Conservation (phyloP, 1,140 invertebrate species). For the Periplaneta americana region DNA sequence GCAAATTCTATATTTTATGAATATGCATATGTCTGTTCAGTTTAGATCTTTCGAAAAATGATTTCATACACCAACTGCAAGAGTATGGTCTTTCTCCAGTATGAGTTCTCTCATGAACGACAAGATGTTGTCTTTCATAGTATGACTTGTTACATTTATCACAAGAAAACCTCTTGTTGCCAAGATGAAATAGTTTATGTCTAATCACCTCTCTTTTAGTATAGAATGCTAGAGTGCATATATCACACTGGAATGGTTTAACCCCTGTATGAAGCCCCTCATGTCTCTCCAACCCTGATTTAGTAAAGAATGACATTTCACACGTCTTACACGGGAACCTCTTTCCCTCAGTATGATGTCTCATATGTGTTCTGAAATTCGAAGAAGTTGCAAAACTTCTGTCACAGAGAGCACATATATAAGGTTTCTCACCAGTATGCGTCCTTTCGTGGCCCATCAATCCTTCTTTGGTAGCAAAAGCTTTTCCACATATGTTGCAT, state of each 20-base stretch:
- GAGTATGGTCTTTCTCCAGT: not conserved
- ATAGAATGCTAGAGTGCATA: slow-evolving; percentile 13
- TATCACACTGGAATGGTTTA: slow-evolving; percentile 19
- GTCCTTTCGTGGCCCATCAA: slow-evolving; percentile 58
- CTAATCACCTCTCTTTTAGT: slow-evolving; percentile 7
- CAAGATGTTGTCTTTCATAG: not conserved
- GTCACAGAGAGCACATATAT: slow-evolving; percentile 60
- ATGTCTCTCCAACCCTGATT: slow-evolving; percentile 13
- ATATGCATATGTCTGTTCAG: slow-evolving; percentile 5
- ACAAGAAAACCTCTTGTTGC: not conserved
- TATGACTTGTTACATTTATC: slow-evolving; percentile 5
- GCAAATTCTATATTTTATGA: not conserved
- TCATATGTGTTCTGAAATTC: slow-evolving; percentile 7
- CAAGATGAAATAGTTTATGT: slow-evolving; percentile 2
- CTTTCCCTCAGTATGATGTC: slow-evolving; percentile 3
- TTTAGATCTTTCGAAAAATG: slow-evolving; percentile 11
- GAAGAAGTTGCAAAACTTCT: slow-evolving; percentile 51
- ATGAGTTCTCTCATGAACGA: not conserved
- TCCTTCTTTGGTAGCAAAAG: slow-evolving; percentile 59
- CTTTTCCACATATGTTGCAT: slow-evolving; percentile 70
- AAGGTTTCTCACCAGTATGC: slow-evolving; percentile 71
- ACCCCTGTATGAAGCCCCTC: slow-evolving; percentile 12
- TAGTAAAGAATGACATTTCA: slow-evolving; percentile 10
- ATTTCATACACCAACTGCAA: slow-evolving; percentile 6
- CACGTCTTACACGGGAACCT: slow-evolving; percentile 10